These are phyloP conservation scores for Megastigmus dorsalis DNA, from an alignment of 2,888 invertebrate genomes.

Conservation along the genomic window DNA sequence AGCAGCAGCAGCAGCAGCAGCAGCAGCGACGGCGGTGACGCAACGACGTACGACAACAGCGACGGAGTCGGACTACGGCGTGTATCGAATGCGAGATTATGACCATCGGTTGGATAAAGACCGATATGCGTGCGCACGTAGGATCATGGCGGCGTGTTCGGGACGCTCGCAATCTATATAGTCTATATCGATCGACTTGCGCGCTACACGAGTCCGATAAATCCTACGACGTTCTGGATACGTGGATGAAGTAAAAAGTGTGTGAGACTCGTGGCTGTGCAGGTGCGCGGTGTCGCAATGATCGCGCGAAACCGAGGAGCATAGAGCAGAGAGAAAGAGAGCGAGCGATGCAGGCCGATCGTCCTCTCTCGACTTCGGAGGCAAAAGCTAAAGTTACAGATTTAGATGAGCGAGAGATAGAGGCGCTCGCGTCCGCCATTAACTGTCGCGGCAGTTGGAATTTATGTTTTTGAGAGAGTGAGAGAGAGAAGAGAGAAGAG, in stretches of 20 bases:
- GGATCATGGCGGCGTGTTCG: too few species aligned
- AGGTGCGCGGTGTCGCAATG: slow-evolving; percentile 10
- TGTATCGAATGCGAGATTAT: slow-evolving; percentile 38
- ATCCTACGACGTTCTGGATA: neutral
- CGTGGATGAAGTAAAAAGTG: neutral
- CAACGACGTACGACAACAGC: neutral
- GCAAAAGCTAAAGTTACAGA: slow-evolving; percentile 43
- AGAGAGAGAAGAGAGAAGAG: neutral
- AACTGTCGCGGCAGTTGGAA: slow-evolving; percentile 37
- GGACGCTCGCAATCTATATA: too few species aligned
- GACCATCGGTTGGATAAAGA: neutral
- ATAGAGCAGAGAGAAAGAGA: slow-evolving; percentile 25
- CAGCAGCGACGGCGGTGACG: slow-evolving; percentile 12
- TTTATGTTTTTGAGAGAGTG: slow-evolving; percentile 44
- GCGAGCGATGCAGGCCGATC: neutral
- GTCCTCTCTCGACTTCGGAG: neutral
- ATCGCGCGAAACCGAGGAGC: slow-evolving; percentile 14
- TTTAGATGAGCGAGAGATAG: slow-evolving; percentile 48
- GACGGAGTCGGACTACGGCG: too few species aligned
- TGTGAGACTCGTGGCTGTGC: neutral
- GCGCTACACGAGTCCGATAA: neutral
- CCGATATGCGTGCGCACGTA: too few species aligned
- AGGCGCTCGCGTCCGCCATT: slow-evolving; percentile 46
- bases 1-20: too few species aligned
- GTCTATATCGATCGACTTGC: too few species aligned